A percentile compares a stretch with the other conserved stretches of the same genome.
These are phyloP conservation scores for Drosophila parvula DNA, from an alignment of 1,140 invertebrate genomes.

Conservation along the genomic window DNA sequence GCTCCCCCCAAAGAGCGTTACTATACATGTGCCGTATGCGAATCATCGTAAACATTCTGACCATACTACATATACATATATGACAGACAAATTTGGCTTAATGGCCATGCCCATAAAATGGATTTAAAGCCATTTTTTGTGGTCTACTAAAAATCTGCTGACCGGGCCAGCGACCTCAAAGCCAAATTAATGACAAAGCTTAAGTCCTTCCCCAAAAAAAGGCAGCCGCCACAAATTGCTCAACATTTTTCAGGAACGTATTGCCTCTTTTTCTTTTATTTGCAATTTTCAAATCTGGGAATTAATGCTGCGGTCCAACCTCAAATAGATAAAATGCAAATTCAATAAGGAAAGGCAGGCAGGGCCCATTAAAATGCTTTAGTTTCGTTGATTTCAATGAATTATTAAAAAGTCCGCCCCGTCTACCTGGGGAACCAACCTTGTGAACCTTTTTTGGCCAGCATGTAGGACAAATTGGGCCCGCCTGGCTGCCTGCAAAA, in stretches of 20 bases:
- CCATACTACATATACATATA: constrained; percentile 10
- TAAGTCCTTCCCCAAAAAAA: constrained; percentile 33
- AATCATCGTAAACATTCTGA: constrained; percentile 42
- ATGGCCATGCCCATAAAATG: constrained; percentile 69
- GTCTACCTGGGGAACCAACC: constrained; percentile 22
- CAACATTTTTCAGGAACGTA: constrained; percentile 42
- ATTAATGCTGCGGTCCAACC: constrained; percentile 43
- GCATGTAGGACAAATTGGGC: constrained; percentile 74
- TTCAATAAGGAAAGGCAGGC: constrained; percentile 55
- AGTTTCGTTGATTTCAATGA: constrained; percentile 49
- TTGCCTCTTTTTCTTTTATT: constrained; percentile 5
- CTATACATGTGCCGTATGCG: constrained; percentile 29
- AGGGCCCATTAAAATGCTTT: constrained; percentile 21
- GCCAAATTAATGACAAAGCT: constrained; percentile 75
- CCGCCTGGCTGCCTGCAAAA: constrained; percentile 47
- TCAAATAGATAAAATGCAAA: constrained; percentile 58
- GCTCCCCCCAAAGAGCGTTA: constrained; percentile 15
- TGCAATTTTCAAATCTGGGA: constrained; percentile 47
- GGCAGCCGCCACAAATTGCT: constrained; percentile 43
- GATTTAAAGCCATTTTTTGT: constrained; percentile 78
- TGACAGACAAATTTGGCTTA: constrained; percentile 54
- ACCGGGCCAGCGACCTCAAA: constrained; percentile 52
- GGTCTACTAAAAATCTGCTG: constrained; percentile 65
- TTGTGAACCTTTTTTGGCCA: constrained; percentile 35
- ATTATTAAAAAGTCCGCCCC: constrained; percentile 56